These are phyloP conservation scores for Lineus longissimus DNA, from an alignment of 1,140 invertebrate species.

Conservation along the genomic window DNA sequence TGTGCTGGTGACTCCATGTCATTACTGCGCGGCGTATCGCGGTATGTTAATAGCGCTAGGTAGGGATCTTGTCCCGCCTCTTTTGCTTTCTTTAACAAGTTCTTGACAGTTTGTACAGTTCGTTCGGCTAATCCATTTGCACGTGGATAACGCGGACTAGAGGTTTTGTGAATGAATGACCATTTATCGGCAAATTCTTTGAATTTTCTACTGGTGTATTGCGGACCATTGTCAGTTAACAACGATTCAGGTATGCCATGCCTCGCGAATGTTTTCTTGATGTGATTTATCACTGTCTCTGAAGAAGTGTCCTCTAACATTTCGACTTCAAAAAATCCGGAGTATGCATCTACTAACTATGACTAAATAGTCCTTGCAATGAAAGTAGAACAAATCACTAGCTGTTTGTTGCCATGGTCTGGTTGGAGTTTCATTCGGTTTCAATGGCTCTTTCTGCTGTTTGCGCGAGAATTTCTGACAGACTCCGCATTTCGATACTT, in stretches of 20 bases:
- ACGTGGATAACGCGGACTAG: conserved; percentile 6
- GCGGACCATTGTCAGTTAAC: conserved; percentile 22
- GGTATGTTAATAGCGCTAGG: too few species aligned
- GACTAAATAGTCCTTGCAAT: too few species aligned
- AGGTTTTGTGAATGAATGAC: neutral
- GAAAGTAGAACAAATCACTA: too few species aligned
- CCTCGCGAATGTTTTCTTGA: neutral
- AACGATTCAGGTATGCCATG: neutral
- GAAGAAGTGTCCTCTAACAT: neutral
- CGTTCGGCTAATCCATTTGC: too few species aligned
- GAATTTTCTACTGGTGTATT: conserved; percentile 10
- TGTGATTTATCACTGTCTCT: neutral
- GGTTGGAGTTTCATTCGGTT: too few species aligned
- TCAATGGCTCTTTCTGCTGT: too few species aligned
- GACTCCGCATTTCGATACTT: neutral
- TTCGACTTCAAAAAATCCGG: neutral
- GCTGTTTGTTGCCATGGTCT: neutral
- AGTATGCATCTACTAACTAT: too few species aligned
- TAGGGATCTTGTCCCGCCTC: too few species aligned
- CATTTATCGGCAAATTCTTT: conserved; percentile 11
- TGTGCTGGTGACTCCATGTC: too few species aligned
- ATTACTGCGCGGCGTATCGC: too few species aligned
- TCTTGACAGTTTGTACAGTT: too few species aligned
- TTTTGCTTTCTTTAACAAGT: too few species aligned
- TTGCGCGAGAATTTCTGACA: neutral